Conservation (phyloP, 1,140 invertebrate species). For the Temnothorax nylanderi region DNA sequence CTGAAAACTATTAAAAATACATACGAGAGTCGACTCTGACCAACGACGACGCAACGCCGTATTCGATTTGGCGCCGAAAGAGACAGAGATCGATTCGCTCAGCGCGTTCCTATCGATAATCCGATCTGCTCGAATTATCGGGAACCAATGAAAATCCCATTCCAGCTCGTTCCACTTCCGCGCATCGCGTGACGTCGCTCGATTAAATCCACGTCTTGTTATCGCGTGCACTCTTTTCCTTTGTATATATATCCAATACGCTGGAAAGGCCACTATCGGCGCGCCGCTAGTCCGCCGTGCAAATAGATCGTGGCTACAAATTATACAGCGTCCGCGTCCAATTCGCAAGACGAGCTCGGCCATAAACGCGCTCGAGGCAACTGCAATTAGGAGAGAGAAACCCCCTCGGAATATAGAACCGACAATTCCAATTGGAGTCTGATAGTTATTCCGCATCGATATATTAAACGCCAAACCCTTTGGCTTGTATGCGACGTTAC, state of each 20-base stretch:
- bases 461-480: constrained; percentile 29
- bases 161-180: constrained; percentile 39
- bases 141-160: constrained; percentile 50
- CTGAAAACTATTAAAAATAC: constrained; percentile 31
- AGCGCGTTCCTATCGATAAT: constrained; percentile 10
- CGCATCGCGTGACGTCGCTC: constrained; percentile 54
- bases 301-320: constrained; percentile 53
- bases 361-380: constrained; percentile 22
- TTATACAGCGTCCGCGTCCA: constrained; percentile 36
- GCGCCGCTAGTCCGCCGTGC: not conserved
- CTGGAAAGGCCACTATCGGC: constrained; percentile 24
- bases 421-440: not conserved
- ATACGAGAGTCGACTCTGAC: not conserved
- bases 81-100: constrained; percentile 9
- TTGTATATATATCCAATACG: constrained; percentile 31
- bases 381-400: constrained; percentile 32
- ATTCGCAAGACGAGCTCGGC: constrained; percentile 24
- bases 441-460: constrained; percentile 2
- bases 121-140: constrained; percentile 32
- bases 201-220: constrained; percentile 69
- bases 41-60: not conserved
- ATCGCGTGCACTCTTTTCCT: constrained; percentile 58
- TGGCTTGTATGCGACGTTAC: not conserved
- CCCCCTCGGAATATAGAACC: not conserved
- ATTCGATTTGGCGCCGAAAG: constrained; percentile 15